Base-by-base conservation (phyloP, 1,140 invertebrate genomes). In the Drosophila teissieri region DNA sequence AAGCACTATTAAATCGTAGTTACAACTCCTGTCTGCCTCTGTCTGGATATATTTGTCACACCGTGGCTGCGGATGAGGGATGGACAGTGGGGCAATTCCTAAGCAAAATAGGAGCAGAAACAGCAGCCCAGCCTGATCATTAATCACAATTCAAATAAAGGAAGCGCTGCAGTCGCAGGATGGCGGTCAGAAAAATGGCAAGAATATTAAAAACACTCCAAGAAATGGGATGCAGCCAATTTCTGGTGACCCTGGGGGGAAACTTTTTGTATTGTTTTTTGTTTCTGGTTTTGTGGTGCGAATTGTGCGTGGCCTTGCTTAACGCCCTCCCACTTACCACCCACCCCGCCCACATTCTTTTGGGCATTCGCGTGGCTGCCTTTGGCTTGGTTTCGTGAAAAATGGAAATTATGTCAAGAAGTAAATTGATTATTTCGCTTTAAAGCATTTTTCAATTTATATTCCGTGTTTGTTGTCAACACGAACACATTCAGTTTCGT, bases 341-440 rank as follows among this genome's bases (percentile, higher is more conserved):
- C 49, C 42, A 40, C 40, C 36, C 42, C 51, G 11, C 42, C 48
- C 42, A 55, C n/a, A 14, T 39, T 27, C 40, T 85, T 61, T 72
- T 76, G 63, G 37, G 57, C 78, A 75, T 72, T 86, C 84, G 70
- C 63, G 68, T 86, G 78, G 74, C 70, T 86, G 83, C 82, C 57
- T 64, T 83, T 75, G 34, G 40, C 72, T 42, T 62, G 80, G 80
- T 82, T 89, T 88, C 84, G 77, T 91, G 90, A 91, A 91, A 91
- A 91, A 91, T 91, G 83, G 90, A 91, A 91, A 91, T 91, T 91
- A 90, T 91, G 90, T 91, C 90, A 91, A 85, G 80, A 91, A 91
- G 90, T 90, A 91, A 91, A 91, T 91, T 91, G 90, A 91, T 91
- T 91, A 91, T 90, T 91, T 90, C 86, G 90, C 90, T 91, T 91